Conservation (phyloP, 2,797 vertebrate species). For the Nyctibius grandis region DNA sequence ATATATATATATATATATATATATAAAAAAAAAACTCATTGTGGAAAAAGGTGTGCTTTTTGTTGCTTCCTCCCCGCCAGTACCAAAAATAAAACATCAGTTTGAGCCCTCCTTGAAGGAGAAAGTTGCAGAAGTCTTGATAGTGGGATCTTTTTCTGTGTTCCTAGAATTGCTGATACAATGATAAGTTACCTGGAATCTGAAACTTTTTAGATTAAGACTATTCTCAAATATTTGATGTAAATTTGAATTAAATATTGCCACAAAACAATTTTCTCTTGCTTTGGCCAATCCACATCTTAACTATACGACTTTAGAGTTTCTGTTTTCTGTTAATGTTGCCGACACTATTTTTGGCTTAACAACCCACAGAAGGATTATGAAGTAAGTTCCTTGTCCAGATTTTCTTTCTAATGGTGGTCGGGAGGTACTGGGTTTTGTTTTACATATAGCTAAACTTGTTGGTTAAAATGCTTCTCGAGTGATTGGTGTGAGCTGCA, state of each 20-base stretch:
- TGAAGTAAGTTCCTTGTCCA: neutral
- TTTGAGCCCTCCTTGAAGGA: neutral
- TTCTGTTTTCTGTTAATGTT: neutral
- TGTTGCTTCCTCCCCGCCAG: no score
- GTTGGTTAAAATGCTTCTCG: neutral
- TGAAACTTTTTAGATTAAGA: neutral
- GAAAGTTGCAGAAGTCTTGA: neutral
- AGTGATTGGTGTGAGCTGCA: neutral
- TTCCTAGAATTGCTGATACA: neutral
- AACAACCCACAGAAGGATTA: neutral
- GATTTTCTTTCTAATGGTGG: neutral
- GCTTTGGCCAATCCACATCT: neutral
- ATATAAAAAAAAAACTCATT: neutral
- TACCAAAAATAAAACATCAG: neutral
- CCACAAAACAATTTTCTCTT: neutral
- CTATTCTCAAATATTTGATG: neutral
- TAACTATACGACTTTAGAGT: neutral
- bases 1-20: no score
- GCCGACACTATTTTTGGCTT: neutral
- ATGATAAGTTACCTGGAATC: neutral
- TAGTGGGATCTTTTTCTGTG: neutral
- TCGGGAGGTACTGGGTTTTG: neutral
- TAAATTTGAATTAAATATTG: neutral
- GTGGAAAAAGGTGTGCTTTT: neutral
- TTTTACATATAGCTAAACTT: neutral